Evolutionary conservation across 2,888 invertebrate species (phyloP).

Genomic region (Cataglyphis albicans): DNA sequence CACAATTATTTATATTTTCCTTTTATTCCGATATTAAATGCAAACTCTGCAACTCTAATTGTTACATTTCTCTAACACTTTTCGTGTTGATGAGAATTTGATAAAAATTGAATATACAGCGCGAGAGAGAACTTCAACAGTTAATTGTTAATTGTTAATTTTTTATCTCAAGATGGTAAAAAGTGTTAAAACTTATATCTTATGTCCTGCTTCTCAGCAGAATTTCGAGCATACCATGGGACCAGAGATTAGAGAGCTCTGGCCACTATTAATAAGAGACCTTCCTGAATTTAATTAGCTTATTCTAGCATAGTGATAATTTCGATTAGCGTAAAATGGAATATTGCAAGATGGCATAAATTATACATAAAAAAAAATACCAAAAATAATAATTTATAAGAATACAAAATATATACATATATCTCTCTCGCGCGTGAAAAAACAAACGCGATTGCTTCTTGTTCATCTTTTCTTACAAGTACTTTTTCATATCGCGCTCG

Average conservation of each 20-base stretch:
- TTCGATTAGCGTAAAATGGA: not conserved
- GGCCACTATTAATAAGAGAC: not conserved
- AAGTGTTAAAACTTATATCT: constrained; percentile 39
- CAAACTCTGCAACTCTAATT: not conserved
- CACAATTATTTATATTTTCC: not conserved
- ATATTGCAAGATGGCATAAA: not conserved
- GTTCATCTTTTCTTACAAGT: not conserved
- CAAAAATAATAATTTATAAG: not conserved
- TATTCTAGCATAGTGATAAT: not conserved
- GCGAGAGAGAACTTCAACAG: constrained; percentile 15
- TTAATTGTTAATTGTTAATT: constrained; percentile 33
- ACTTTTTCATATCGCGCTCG: not conserved
- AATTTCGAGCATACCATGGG: too few relatives aligned
- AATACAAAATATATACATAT: not conserved
- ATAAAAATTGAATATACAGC: not conserved
- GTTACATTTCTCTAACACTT: not conserved
- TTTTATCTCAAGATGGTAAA: constrained; percentile 43
- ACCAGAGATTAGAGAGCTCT: too few relatives aligned
- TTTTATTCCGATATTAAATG: not conserved
- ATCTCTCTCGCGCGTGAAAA: too few relatives aligned
- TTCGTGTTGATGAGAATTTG: not conserved
- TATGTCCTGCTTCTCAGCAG: constrained; percentile 43
- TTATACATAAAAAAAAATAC: not conserved
- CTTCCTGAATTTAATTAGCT: not conserved
- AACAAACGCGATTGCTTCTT: not conserved